These are phyloP conservation scores for Phalloptychus januarius DNA, from an alignment of 2,797 vertebrate species.

Conservation along the genomic window DNA sequence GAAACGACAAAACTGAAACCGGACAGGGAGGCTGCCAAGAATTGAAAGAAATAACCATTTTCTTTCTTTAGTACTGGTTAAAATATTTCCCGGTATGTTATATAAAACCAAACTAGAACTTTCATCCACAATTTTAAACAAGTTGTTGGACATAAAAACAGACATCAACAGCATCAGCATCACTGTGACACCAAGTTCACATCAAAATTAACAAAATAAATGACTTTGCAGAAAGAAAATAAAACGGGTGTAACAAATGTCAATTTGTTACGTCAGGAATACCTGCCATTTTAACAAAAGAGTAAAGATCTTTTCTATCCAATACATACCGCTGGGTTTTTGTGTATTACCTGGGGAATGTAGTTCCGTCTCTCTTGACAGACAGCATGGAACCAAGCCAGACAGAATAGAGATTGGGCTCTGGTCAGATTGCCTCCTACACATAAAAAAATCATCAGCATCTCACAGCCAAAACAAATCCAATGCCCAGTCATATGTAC, in stretches of 20 bases:
- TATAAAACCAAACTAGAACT: no score
- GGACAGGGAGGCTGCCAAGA: no score
- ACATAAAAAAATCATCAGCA: conserved; percentile 43
- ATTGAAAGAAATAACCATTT: background rate
- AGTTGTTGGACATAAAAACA: background rate
- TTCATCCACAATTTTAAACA: background rate
- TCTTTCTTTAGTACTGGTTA: background rate
- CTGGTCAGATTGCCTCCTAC: conserved; percentile 83
- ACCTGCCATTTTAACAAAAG: background rate
- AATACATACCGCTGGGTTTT: conserved; percentile 1
- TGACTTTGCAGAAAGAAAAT: background rate
- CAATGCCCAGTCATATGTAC: conserved; percentile 8
- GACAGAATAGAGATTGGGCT: conserved; percentile 91
- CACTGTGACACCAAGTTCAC: background rate
- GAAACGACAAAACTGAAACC: no score
- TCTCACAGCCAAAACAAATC: conserved; percentile 21
- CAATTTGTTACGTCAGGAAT: background rate
- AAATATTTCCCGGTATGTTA: background rate
- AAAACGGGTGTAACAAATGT: no score
- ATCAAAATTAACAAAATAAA: background rate
- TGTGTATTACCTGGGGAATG: conserved; percentile 89
- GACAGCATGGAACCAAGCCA: conserved; percentile 97
- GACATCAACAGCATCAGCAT: background rate
- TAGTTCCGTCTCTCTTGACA: conserved; percentile 98
- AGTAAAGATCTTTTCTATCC: background rate